Evolutionary conservation across 1,140 invertebrate genomes (phyloP), one percentile per base, ranked within the genome.

Genomic region (Ditylenchus dipsaci): DNA sequence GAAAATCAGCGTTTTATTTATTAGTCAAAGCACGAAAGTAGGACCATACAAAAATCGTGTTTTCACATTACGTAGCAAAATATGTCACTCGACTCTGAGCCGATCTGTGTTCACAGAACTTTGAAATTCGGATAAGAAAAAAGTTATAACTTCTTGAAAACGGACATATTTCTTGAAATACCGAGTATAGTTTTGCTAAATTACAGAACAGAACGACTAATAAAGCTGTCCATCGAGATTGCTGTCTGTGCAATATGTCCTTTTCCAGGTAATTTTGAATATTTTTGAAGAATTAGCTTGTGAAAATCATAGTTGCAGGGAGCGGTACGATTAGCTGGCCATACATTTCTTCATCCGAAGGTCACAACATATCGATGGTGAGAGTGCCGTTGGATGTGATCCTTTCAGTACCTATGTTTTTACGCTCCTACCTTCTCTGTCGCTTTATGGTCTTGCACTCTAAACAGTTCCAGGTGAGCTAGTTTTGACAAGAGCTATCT

Each of bases 381-480:
- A n/a, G 65, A 0, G 76, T 82, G 7, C 80, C 80, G 1, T 45
- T 82, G n/a, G 95, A 98, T 85, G 92, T 97, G 66, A 89, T 93
- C 69, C 88, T 99, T 67, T 97, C 95, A 79, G 87, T 99, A 82
- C 95, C 95, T 76, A 99, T 98, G 96, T 99, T 98, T 88, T 89
- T 97, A 82, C 89, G 96, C 80, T 89, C 98, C 76, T 99, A 99
- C 87, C 89, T 99, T 83, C 96, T 99, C 84, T 97, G 94, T 86
- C 89, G 96, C 78, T 95, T 97, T 74, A 97, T 99, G 95, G 88
- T 99, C 76, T 88, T 99, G 76, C 96, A 99, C 87, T 95, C 92
- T 84, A 97, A 97, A 88, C 88, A 99, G 67, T 99, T 98, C 87
- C 81, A 83, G 67, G 79, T 82, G 65, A 26, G 19, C n/a, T 42